Base-by-base conservation (phyloP, 2,888 invertebrate species). In the Troides aeacus region DNA sequence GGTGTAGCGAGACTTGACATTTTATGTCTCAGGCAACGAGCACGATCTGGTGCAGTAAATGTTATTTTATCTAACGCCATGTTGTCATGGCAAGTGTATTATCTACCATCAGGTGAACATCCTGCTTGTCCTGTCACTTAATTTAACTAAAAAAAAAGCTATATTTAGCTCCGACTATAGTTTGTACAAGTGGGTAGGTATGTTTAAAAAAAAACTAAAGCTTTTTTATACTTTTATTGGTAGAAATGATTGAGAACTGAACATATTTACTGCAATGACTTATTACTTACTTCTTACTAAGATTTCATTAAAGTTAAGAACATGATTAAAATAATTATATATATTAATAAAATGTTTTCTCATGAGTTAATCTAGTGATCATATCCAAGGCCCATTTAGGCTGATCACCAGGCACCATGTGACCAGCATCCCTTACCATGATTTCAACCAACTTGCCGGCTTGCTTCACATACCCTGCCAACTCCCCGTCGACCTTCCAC, bases 351-450 rank as follows among this genome's bases (percentile, higher is more conserved):
- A 70, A 70, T n/a, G 90, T 84, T 75, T 94, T 93, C 71, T 93
- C 93, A 78, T 89, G 89, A 24, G 95, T 95, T 78, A 96, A 95
- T 73, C 94, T 90, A 56, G 93, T 94, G 61, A 97, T 96, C 84
- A 97, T 88, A 84, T 96, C 95, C 24, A 94, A 93, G 3, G 96
- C 95, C 95, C 96, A 96, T 77, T 95, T 94, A 0, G 97, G 96
- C 82, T 97, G 96, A 87, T 97, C 96, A 46, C 93, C 92, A 0
- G 97, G 96, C 12, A 96, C 96, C 95, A 97, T 96, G 78, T 97
- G 97, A 0, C 97, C 97, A 17, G 97, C 96, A 86, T 96, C 94
- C 71, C 97, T 92, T 0, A 97, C 95, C 85, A 97, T 83, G 3
- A 96, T 93, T 84, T 96, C 96, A 0, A 95, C 94, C 65, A 97